Percentiles rank a stretch among this genome's conserved stretches.
phyloP scores from a whole-genome alignment of 2,113 vertebrate genomes.

The Aramus guarauna region DNA sequence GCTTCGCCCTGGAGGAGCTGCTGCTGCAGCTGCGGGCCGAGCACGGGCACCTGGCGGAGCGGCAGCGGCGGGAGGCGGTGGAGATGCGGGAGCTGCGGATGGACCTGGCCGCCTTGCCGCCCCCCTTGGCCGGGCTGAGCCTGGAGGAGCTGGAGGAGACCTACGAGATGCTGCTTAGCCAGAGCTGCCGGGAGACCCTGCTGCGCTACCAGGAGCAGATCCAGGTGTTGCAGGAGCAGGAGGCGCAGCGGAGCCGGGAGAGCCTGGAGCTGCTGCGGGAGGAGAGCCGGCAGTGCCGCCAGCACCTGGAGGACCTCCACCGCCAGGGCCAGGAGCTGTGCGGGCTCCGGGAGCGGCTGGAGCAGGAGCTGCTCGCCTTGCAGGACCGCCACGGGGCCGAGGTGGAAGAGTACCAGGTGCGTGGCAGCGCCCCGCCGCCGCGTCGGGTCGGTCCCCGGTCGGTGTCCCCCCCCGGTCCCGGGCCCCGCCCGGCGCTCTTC shows the following conservation, averaged over 20 bases:
- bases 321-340: constrained; percentile 76
- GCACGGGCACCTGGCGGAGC: constrained; percentile 72
- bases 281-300: constrained; percentile 76
- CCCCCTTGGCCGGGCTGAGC: constrained; percentile 63
- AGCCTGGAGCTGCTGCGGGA: constrained; percentile 76
- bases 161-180: constrained; percentile 77
- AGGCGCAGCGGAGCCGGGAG: constrained; percentile 73
- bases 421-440: neutral
- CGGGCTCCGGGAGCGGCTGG: constrained; percentile 77
- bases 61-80: constrained; percentile 70
- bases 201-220: constrained; percentile 84
- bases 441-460: neutral
- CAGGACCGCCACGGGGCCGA: constrained; percentile 77
- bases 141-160: constrained; percentile 80
- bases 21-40: constrained; percentile 78
- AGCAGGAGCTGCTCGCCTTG: constrained; percentile 80
- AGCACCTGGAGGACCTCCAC: constrained; percentile 78
- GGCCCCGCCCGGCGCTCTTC: neutral
- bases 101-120: constrained; percentile 57
- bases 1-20: constrained; percentile 76
- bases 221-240: constrained; percentile 78
- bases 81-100: constrained; percentile 72
- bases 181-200: constrained; percentile 81
- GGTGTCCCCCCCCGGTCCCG: too few species aligned
- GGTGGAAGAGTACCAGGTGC: constrained; percentile 83